Evolutionary conservation across 1,140 invertebrate genomes (phyloP), one percentile per base, ranked within the genome.

Genomic region (Lasioglossum albipes): DNA sequence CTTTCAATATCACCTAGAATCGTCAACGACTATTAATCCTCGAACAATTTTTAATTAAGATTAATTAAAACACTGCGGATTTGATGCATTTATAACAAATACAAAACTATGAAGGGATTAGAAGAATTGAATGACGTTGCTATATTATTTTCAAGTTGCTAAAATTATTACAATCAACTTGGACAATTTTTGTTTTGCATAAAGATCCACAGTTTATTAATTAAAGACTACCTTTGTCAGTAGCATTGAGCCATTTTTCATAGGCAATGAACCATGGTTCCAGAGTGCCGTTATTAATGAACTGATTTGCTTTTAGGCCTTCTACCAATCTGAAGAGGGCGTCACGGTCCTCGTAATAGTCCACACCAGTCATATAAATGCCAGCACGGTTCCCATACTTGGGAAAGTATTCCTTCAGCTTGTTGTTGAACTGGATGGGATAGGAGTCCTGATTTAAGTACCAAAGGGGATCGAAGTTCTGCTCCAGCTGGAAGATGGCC

Each of bases 401-500:
- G 0, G 94, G 94, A 85, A 95, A 95, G 78, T 94, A 93, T 52
- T 93, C 87, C 22, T 91, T 91, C 20, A 93, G 84, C 65, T 94
- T 92, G 7, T 93, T 81, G 76, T 92, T 91, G 66, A 91, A 94
- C 66, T 90, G 84, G 1, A 93, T 89, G 0, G 93, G 91, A 81
- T 94, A 94, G 4, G 94, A 94, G 4, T 91, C 91, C 67, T 93
- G 91, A 52, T 95, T 94, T n/a, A 95, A 88, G 85, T 95, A 95
- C 91, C 93, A 93, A n/a, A 93, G 91, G 0, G 94, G 93, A 85
- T 95, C 94, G 86, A 95, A 95, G 71, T 95, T 93, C 79, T 94
- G 94, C n/a, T 93, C 88, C 59, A 95, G 84, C 7, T 94, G 87
- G 31, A 93, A 91, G 42, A 94, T 92, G 7, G 94, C 94, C 91